Conservation (phyloP, 2,888 invertebrate species). For the Sminthurides aquaticus region DNA sequence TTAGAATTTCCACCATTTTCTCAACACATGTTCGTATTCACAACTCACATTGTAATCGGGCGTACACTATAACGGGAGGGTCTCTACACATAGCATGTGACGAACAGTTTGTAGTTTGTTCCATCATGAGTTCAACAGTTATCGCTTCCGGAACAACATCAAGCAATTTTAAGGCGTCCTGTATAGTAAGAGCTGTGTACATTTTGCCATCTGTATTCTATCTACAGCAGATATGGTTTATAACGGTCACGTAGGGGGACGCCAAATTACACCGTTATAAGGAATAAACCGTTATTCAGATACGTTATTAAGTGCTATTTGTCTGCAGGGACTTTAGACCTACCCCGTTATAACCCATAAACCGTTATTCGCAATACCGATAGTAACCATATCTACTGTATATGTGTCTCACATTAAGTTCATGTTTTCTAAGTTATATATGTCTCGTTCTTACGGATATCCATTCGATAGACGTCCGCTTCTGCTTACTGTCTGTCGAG, state of each 20-base stretch:
- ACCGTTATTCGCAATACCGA: too few relatives aligned
- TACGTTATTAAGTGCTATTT: too few relatives aligned
- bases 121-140: slow-evolving; percentile 16
- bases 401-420: too few relatives aligned
- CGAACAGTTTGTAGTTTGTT: slow-evolving; percentile 1
- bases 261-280: too few relatives aligned
- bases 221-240: too few relatives aligned
- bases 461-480: slow-evolving; percentile 16
- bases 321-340: too few relatives aligned
- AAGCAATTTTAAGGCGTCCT: slow-evolving; percentile 19
- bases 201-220: not conserved
- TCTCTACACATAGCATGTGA: not conserved
- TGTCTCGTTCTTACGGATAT: slow-evolving; percentile 8
- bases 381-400: too few relatives aligned
- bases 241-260: too few relatives aligned
- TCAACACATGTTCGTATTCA: too few relatives aligned
- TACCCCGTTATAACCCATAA: too few relatives aligned
- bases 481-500: slow-evolving; percentile 8
- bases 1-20: too few relatives aligned
- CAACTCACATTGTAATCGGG: not conserved
- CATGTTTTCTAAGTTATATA: not conserved
- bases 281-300: too few relatives aligned
- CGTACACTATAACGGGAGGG: not conserved
- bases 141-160: slow-evolving; percentile 13
- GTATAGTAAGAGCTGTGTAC: not conserved